Percentiles rank a stretch among this genome's conserved stretches.
These are phyloP conservation scores for Apogon talboti DNA, from an alignment of 2,797 vertebrate species.

Conservation along the genomic window DNA sequence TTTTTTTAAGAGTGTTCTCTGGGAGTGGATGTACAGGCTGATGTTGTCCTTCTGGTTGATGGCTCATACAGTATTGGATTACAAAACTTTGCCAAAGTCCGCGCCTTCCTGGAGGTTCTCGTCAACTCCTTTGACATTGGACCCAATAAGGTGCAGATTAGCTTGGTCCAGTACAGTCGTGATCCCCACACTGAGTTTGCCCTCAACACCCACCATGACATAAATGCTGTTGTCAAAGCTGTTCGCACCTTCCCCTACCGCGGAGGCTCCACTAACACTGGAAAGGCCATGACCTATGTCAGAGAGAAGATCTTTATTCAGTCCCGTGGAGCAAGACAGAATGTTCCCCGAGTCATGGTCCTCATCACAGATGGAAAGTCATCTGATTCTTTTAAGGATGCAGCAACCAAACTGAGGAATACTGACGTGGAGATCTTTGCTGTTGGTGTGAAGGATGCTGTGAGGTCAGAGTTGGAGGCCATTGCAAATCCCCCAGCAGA, in stretches of 20 bases:
- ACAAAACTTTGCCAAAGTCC: constrained; percentile 98
- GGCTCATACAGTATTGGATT: constrained; percentile 99
- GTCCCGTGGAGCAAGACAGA: constrained; percentile 89
- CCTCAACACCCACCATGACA: constrained; percentile 92
- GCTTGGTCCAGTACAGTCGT: constrained; percentile 98
- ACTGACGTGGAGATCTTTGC: constrained; percentile 98
- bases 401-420: constrained; percentile 91
- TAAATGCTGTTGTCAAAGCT: constrained; percentile 90
- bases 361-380: constrained; percentile 99
- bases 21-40: constrained; percentile 97
- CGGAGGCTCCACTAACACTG: constrained; percentile 98
- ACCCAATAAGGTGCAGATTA: constrained; percentile 92
- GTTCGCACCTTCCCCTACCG: constrained; percentile 96
- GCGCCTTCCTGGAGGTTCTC: constrained; percentile 95
- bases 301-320: constrained; percentile 92
- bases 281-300: constrained; percentile 97
- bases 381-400: constrained; percentile 95
- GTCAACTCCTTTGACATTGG: constrained; percentile 96
- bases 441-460: constrained; percentile 98
- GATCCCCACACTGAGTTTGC: constrained; percentile 96
- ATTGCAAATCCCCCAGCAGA: constrained; percentile 93
- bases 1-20: constrained; percentile 92
- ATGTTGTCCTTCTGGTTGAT: constrained; percentile 96
- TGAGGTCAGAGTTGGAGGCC: constrained; percentile 94
- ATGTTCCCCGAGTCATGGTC: constrained; percentile 97